Conservation (phyloP, 2,888 invertebrate species). For the Odontocerum albicorne region DNA sequence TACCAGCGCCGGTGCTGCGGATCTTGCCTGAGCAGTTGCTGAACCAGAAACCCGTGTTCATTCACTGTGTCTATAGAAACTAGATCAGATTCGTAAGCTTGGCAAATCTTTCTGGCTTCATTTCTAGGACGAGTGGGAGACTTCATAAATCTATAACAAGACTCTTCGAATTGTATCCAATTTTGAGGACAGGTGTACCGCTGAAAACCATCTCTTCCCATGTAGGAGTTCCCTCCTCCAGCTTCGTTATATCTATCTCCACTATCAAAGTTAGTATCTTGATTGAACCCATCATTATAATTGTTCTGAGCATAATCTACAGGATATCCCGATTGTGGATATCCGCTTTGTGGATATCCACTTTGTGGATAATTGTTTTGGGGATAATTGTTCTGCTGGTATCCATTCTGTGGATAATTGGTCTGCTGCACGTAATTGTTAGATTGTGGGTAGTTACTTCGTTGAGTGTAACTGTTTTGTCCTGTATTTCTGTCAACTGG, state of each 20-base stretch:
- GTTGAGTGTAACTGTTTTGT: conserved; percentile 11
- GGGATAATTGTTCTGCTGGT: conserved; percentile 14
- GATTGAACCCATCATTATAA: conserved; percentile 26
- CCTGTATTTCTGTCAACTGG: conserved; percentile 13
- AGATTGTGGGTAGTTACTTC: not conserved
- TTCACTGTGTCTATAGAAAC: conserved; percentile 77
- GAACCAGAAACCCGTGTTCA: conserved; percentile 85
- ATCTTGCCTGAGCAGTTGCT: conserved; percentile 79
- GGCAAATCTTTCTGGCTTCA: conserved; percentile 82
- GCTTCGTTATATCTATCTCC: conserved; percentile 19
- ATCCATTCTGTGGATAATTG: conserved; percentile 13
- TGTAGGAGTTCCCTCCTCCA: conserved; percentile 11
- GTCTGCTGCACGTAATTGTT: conserved; percentile 19
- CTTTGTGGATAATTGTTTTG: conserved; percentile 17
- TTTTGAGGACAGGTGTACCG: conserved; percentile 70
- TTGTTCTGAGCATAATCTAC: conserved; percentile 13
- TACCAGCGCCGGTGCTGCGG: conserved; percentile 88
- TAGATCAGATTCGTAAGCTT: conserved; percentile 80
- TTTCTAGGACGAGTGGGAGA: conserved; percentile 79
- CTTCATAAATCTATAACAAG: conserved; percentile 88
- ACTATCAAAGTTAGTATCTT: conserved; percentile 13
- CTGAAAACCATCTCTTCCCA: conserved; percentile 9
- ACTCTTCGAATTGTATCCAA: conserved; percentile 80
- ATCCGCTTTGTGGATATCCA: conserved; percentile 13
- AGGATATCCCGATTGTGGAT: conserved; percentile 4